phyloP scores from a whole-genome alignment of 2,888 invertebrate species.

The Poecilobothrus nobilitatus region DNA sequence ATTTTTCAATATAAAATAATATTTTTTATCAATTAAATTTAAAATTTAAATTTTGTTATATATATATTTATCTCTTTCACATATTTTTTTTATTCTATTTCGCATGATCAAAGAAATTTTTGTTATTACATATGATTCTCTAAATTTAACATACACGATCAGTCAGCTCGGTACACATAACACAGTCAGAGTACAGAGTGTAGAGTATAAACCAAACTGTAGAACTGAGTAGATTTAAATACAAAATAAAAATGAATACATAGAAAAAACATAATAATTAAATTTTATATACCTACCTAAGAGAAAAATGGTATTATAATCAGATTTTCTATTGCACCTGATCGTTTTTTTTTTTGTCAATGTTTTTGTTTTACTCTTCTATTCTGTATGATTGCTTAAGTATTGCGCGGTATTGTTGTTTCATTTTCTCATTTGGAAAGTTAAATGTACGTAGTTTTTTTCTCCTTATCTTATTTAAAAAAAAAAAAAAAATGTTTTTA shows the following conservation, averaged over 20 bases:
- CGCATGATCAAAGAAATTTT: background rate
- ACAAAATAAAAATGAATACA: too few species aligned
- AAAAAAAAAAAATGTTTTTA: background rate
- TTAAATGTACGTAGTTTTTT: background rate
- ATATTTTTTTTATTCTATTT: background rate
- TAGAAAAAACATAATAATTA: too few species aligned
- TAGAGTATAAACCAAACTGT: too few species aligned
- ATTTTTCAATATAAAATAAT: background rate
- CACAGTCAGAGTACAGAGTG: too few species aligned
- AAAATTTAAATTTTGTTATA: background rate
- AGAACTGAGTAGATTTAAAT: too few species aligned
- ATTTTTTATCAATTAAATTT: background rate
- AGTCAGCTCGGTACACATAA: too few species aligned
- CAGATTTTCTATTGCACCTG: background rate
- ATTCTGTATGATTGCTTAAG: background rate
- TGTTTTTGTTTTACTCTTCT: background rate
- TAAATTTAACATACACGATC: too few species aligned
- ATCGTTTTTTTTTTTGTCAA: background rate
- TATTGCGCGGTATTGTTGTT: background rate
- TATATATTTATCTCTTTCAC: background rate
- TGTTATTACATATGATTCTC: too few species aligned
- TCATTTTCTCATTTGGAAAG: constrained; percentile 2
- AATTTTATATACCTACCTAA: too few species aligned
- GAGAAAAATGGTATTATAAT: background rate
- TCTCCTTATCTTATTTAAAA: background rate